Evolutionary conservation across 2,888 invertebrate genomes (phyloP), one percentile per base, ranked within the genome.

Genomic region (Artemia sp.): DNA sequence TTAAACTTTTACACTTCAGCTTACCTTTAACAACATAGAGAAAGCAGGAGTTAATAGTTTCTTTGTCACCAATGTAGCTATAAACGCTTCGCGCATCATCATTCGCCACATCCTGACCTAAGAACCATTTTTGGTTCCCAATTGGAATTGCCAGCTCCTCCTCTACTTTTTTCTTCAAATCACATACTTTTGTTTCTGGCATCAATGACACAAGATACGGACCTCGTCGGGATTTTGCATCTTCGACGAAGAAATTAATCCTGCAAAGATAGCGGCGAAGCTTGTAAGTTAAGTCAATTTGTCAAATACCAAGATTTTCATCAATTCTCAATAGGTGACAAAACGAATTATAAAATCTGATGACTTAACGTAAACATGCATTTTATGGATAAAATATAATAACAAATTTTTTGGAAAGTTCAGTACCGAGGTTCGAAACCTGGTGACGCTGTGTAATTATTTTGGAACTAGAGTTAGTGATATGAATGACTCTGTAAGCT

Each of bases 11-110:
- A 38, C 38, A 6, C 38, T 38, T 14, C 58, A 58, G 24, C 64
- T 58, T 58, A 58, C 64, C 64, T 58, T 24, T 58, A 58, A 58
- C 64, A 24, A 58, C 64, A 58, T 58, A 58, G 14, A 58, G 64
- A 24, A 58, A 58, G 10, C 14, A 58, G 9, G 64, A 9, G n/a
- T n/a, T 19, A n/a, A n/a, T 58, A 58, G n/a, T 58, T 24, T 58
- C 64, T 24, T 58, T n/a, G 8, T 19, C 64, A 0, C 64, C 64
- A 19, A 24, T 58, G 24, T 58, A 58, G 64, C 64, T 58, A 24
- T 24, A 19, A 9, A 58, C 64, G 24, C 14, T 9, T 10, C 64
- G 0, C 9, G 14, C 10, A n/a, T 58, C 64, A 58, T 58, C 64
- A 10, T 58, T 24, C 9, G 64, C 64, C 14, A 58, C 10, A 2